A percentile compares a stretch with the other conserved stretches of the same genome.
These are phyloP conservation scores for Onthophagus sagittarius DNA, from an alignment of 2,888 invertebrate genomes.

Conservation along the genomic window DNA sequence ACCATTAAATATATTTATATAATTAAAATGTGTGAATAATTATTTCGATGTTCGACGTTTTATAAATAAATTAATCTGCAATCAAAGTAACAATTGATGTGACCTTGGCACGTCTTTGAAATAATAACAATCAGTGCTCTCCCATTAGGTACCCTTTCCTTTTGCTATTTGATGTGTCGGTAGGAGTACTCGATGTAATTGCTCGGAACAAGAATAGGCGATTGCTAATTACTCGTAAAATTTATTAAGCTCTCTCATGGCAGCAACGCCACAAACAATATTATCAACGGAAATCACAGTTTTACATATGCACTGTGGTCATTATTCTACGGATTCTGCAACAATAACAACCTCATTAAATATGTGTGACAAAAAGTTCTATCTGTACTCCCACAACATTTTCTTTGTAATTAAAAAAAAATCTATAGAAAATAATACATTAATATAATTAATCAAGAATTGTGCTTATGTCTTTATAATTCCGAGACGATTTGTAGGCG, in stretches of 20 bases:
- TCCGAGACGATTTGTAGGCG: not conserved
- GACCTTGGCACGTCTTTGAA: not conserved
- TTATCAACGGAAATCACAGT: conserved; percentile 25
- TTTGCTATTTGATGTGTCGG: not conserved
- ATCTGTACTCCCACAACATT: too few relatives aligned
- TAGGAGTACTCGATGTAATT: conserved; percentile 23
- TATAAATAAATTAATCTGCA: not conserved
- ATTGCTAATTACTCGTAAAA: conserved; percentile 24
- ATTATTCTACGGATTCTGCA: not conserved
- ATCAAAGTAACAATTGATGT: not conserved
- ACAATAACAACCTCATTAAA: conserved; percentile 12
- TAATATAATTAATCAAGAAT: not conserved
- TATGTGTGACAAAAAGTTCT: not conserved
- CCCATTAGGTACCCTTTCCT: not conserved
- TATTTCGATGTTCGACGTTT: not conserved
- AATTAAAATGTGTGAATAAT: too few relatives aligned
- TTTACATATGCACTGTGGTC: conserved; percentile 17
- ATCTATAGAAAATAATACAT: not conserved
- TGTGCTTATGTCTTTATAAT: not conserved
- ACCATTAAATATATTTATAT: not conserved
- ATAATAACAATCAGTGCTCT: not conserved
- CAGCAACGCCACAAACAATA: conserved; percentile 19
- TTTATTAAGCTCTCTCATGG: conserved; percentile 24
- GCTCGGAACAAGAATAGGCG: conserved; percentile 23
- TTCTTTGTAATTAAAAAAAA: too few relatives aligned